Evolutionary conservation across 2,113 vertebrate genomes (phyloP), one percentile per base, ranked within the genome.

Genomic region (Pelvicachromis taeniatus): DNA sequence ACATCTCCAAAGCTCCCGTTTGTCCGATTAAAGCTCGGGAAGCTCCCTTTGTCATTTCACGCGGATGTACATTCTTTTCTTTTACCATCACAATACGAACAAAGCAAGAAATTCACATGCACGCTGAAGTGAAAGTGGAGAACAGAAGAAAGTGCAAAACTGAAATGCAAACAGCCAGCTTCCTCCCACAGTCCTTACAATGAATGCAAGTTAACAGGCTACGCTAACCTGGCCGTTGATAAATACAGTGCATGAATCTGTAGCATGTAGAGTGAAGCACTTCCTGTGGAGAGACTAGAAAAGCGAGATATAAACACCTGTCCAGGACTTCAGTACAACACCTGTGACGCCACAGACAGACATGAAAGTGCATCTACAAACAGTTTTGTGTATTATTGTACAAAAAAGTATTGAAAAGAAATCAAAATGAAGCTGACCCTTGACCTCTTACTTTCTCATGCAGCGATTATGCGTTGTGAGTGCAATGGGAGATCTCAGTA

Each of bases 401-500:
- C 70, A 50, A 31, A 50, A 31, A 75, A 12, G 50, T 2, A 75
- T 73, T 50, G 12, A 31, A n/a, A 31, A 31, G 14, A 75, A 31
- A 75, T 26, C 40, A 17, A 26, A 31, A 75, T 31, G 13, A 52
- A 40, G 17, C n/a, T 40, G 31, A 52, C 23, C 7, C 52, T n/a
- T 50, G 13, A 11, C 17, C 11, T 31, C 9, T 17, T 23, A 12
- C 23, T 21, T 68, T 48, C 9, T 77, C 26, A 52, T 68, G 38
- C 85, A 89, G 89, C 77, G 0, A 29, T 54, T 82, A 77, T 19
- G 2, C 13, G 81, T 0, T 99, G 98, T 1, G 50, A 96, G 0
- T 99, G 98, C 89, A 97, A 95, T 0, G 97, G 97, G 3, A 97
- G 96, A 54, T 96, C 98, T 68, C 63, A 79, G 52, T 95, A 95